Conservation (phyloP, 2,113 vertebrate genomes). For the Octodon degus region DNA sequence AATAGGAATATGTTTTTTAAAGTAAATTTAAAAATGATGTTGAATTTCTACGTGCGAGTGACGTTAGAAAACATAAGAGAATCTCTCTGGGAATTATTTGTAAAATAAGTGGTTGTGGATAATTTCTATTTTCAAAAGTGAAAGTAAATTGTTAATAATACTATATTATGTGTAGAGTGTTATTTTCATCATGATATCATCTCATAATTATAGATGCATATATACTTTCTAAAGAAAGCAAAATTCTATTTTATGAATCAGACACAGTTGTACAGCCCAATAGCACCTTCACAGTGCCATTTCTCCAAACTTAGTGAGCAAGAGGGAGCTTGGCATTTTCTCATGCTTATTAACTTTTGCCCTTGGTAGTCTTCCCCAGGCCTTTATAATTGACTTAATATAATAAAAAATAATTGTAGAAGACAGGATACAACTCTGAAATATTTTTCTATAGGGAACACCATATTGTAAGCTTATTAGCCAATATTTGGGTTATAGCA, state of each 20-base stretch:
- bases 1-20: neutral
- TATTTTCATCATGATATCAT: neutral
- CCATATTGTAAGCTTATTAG: neutral
- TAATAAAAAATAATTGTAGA: neutral
- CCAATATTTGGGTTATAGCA: neutral
- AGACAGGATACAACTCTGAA: neutral
- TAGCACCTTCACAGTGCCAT: neutral
- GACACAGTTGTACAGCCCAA: neutral
- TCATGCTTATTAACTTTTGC: neutral
- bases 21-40: neutral
- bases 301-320: neutral
- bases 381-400: neutral
- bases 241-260: neutral
- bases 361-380: neutral
- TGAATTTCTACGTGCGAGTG: neutral
- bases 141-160: neutral
- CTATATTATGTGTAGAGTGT: neutral
- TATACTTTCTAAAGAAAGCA: neutral
- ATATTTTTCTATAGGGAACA: neutral
- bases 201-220: too few species aligned
- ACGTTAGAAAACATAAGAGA: neutral
- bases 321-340: neutral
- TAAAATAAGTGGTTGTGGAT: neutral
- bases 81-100: neutral
- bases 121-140: slow-evolving; percentile 18